phyloP scores from a whole-genome alignment of 1,140 invertebrate genomes.

The Cheumatopsyche charites region DNA sequence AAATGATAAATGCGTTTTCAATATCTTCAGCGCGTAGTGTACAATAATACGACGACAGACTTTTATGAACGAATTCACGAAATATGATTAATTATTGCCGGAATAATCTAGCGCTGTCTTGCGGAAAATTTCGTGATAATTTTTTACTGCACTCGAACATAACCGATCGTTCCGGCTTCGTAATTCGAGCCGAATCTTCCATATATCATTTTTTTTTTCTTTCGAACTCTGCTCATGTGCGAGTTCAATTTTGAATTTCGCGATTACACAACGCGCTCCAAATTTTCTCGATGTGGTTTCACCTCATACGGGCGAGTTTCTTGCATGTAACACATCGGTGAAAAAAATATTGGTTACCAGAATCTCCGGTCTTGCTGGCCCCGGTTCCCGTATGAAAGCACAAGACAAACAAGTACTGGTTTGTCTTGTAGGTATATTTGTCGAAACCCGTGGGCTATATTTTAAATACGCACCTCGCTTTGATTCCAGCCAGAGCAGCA shows the following conservation, averaged over 20 bases:
- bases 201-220: no score
- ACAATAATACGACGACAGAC: constrained; percentile 5
- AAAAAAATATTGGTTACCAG: constrained; percentile 10
- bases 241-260: not conserved
- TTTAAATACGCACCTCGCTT: constrained; percentile 5
- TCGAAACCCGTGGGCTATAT: constrained; percentile 7
- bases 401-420: constrained; percentile 14
- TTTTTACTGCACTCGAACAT: not conserved
- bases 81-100: constrained; percentile 16
- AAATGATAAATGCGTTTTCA: constrained; percentile 29
- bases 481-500: not conserved
- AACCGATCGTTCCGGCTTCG: constrained; percentile 8
- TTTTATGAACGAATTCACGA: constrained; percentile 20
- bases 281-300: constrained; percentile 2
- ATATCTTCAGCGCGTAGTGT: constrained; percentile 15
- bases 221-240: not conserved
- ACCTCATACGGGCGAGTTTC: constrained; percentile 2
- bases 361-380: not conserved
- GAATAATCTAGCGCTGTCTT: constrained; percentile 6
- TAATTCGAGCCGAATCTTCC: no score
- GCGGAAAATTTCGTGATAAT: constrained; percentile 4
- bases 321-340: constrained; percentile 4
- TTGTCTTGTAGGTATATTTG: constrained; percentile 11
- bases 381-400: constrained; percentile 3
- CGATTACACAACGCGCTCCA: not conserved